These are phyloP conservation scores for Trichogramma evanescens DNA, from an alignment of 2,888 invertebrate species.

Conservation along the genomic window DNA sequence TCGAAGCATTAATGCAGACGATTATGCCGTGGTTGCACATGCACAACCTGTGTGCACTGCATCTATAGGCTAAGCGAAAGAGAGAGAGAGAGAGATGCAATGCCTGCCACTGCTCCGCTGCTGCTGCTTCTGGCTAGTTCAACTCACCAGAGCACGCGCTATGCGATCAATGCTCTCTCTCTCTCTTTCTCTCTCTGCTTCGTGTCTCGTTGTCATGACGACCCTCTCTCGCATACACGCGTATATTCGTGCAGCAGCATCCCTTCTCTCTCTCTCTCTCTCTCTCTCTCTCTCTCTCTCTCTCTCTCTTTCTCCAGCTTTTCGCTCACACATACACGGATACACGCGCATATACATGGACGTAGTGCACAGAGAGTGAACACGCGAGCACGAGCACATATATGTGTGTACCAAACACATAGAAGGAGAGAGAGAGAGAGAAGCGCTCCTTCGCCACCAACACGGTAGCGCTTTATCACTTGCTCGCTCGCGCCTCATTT, in stretches of 20 bases:
- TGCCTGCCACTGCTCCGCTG: slow-evolving; percentile 30
- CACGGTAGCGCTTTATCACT: neutral
- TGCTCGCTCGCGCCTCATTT: no score
- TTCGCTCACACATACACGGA: no score
- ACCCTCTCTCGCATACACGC: slow-evolving; percentile 23
- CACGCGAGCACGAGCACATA: no score
- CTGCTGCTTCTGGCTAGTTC: slow-evolving; percentile 23
- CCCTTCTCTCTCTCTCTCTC: slow-evolving; percentile 28
- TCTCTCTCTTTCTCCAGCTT: neutral
- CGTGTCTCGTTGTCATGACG: slow-evolving; percentile 35
- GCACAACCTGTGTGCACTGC: no score
- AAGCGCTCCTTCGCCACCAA: neutral
- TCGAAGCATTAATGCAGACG: no score
- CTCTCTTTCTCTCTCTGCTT: slow-evolving; percentile 16
- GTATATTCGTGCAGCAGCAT: slow-evolving; percentile 28
- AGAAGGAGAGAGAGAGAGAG: slow-evolving; percentile 1
- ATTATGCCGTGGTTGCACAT: no score
- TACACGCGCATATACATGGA: no score
- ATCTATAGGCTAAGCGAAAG: no score
- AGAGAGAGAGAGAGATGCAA: no score
- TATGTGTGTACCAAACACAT: no score
- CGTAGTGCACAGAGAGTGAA: no score
- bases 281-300: slow-evolving; percentile 19
- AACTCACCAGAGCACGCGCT: slow-evolving; percentile 28
- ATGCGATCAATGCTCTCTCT: slow-evolving; percentile 41